These are phyloP conservation scores for Entelurus aequoreus DNA, from an alignment of 2,113 vertebrate genomes.

Conservation along the genomic window DNA sequence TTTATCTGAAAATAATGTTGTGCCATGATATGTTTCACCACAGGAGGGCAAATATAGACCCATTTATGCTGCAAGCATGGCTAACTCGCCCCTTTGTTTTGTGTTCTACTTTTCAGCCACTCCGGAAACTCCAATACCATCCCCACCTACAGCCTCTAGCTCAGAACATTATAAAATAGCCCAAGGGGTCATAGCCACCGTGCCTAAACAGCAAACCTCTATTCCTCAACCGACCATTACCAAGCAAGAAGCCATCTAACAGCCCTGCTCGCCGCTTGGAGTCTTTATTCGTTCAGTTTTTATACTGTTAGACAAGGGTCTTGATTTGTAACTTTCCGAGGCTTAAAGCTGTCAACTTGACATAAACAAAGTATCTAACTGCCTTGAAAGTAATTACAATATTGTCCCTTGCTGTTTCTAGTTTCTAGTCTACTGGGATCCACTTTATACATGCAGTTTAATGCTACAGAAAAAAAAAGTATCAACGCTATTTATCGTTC, in stretches of 20 bases:
- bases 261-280: background rate
- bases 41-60: conserved; percentile 24
- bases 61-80: conserved; percentile 6
- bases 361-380: conserved; percentile 36
- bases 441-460: conserved; percentile 16
- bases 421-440: conserved; percentile 33
- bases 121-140: conserved; percentile 96
- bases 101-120: conserved; percentile 78
- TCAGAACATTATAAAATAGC: conserved; percentile 95
- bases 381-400: conserved; percentile 21
- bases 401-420: conserved; percentile 20
- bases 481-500: conserved; percentile 20
- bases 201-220: conserved; percentile 86
- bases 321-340: conserved; percentile 29
- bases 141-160: conserved; percentile 86
- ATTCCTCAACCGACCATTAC: conserved; percentile 90
- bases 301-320: conserved; percentile 32
- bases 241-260: conserved; percentile 95
- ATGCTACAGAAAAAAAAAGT: background rate
- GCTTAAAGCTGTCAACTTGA: conserved; percentile 42
- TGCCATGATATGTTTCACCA: conserved; percentile 17
- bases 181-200: conserved; percentile 85
- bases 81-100: conserved; percentile 19
- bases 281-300: conserved; percentile 17
- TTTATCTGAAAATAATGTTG: conserved; percentile 39